Percentiles rank a stretch among this genome's conserved stretches.
Evolutionary conservation across 2,797 vertebrate genomes (phyloP).

Genomic region (Brotula barbata): DNA sequence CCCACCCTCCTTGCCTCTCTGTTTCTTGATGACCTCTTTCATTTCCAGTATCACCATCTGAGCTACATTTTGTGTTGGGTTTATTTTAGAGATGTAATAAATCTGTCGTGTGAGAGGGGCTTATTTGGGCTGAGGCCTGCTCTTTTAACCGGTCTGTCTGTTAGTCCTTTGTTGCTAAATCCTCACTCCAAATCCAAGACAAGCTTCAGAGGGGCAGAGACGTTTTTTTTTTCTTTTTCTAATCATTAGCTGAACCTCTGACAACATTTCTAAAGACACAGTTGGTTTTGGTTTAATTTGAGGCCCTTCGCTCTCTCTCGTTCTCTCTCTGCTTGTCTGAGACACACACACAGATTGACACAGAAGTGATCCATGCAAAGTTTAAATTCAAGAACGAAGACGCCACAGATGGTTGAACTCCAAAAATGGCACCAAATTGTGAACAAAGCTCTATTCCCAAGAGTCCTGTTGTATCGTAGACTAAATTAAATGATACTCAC

Average conservation of each 20-base stretch:
- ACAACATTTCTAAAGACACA: conserved; percentile 46
- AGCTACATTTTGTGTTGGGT: conserved; percentile 35
- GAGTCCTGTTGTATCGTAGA: too few species aligned
- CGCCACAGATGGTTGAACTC: too few species aligned
- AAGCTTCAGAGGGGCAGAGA: conserved; percentile 35
- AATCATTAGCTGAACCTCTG: conserved; percentile 33
- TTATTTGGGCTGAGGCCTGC: conserved; percentile 42
- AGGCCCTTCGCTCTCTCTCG: conserved; percentile 2
- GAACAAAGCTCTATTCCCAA: too few species aligned
- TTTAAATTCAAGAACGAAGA: too few species aligned
- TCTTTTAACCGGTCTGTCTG: conserved; percentile 42
- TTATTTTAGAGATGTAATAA: conserved; percentile 60
- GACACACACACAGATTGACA: not conserved
- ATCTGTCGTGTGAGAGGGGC: conserved; percentile 46
- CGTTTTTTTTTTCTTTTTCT: conserved; percentile 28
- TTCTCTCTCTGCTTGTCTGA: too few species aligned
- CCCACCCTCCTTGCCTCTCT: not conserved
- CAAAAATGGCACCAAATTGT: too few species aligned
- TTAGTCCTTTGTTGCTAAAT: conserved; percentile 55
- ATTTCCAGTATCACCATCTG: conserved; percentile 40
- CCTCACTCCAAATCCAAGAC: conserved; percentile 55
- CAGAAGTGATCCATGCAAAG: too few species aligned
- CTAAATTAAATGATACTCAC: too few species aligned
- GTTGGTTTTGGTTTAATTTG: conserved; percentile 28
- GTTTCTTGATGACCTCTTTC: conserved; percentile 45